These are phyloP conservation scores for Melieria crassipennis DNA, from an alignment of 2,888 invertebrate genomes.

Conservation along the genomic window DNA sequence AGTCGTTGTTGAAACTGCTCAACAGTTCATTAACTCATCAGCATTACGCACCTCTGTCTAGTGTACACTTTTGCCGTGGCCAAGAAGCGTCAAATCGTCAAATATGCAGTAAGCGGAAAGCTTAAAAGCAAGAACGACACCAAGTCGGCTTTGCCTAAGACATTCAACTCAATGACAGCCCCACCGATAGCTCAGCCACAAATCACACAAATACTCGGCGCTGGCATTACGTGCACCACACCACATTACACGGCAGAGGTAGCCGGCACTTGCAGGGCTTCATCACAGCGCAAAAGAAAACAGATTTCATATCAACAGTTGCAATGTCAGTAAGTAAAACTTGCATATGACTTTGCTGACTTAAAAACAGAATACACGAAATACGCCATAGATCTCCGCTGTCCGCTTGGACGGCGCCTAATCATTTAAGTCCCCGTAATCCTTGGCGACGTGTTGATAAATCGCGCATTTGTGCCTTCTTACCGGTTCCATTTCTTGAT, in stretches of 20 bases:
- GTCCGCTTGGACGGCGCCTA: no score
- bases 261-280: slow-evolving; percentile 12
- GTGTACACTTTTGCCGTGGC: background rate
- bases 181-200: background rate
- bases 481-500: slow-evolving; percentile 64
- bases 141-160: background rate
- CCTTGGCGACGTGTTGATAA: background rate
- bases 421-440: no score
- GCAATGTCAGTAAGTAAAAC: no score
- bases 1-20: background rate
- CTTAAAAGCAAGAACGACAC: background rate
- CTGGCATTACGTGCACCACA: no score
- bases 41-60: background rate
- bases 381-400: no score
- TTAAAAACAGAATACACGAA: no score
- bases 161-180: background rate
- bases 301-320: background rate
- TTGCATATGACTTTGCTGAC: no score
- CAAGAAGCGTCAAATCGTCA: background rate
- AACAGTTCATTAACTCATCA: background rate
- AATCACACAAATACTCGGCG: background rate
- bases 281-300: slow-evolving; percentile 1
- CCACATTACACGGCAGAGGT: background rate
- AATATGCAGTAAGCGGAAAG: background rate
- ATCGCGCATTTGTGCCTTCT: slow-evolving; percentile 40